Evolutionary conservation across 2,888 invertebrate genomes (phyloP).

Genomic region (Synergus japonicus): DNA sequence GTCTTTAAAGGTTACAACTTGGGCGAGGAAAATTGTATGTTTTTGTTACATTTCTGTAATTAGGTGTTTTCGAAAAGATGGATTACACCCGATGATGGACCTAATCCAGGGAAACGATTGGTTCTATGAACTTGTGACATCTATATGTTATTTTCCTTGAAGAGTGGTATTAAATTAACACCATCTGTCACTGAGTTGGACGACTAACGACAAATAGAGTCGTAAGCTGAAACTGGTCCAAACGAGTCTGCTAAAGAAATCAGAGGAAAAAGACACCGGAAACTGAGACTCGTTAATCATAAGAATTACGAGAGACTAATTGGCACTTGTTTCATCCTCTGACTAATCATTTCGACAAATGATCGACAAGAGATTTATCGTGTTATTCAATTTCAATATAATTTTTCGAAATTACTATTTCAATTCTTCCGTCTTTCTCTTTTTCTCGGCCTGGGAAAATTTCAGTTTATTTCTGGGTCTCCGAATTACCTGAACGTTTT

Average conservation of each 20-base stretch:
- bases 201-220: constrained; percentile 15
- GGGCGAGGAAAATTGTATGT: background rate
- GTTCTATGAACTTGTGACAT: background rate
- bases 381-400: background rate
- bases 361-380: background rate
- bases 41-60: background rate
- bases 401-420: background rate
- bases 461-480: background rate
- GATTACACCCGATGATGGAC: background rate
- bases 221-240: background rate
- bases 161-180: background rate
- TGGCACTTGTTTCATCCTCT: background rate
- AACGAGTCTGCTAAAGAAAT: background rate
- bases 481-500: background rate
- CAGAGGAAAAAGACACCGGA: background rate
- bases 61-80: background rate
- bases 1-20: no score
- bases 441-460: background rate
- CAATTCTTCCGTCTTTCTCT: background rate
- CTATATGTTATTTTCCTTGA: constrained; percentile 4
- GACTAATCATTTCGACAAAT: constrained; percentile 4
- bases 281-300: constrained; percentile 7
- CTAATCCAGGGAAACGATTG: background rate
- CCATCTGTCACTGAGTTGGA: constrained; percentile 11
- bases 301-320: background rate